Percentiles rank a stretch among this genome's conserved stretches.
Conservation (phyloP, 2,888 invertebrate genomes). For the Nezara viridula region DNA sequence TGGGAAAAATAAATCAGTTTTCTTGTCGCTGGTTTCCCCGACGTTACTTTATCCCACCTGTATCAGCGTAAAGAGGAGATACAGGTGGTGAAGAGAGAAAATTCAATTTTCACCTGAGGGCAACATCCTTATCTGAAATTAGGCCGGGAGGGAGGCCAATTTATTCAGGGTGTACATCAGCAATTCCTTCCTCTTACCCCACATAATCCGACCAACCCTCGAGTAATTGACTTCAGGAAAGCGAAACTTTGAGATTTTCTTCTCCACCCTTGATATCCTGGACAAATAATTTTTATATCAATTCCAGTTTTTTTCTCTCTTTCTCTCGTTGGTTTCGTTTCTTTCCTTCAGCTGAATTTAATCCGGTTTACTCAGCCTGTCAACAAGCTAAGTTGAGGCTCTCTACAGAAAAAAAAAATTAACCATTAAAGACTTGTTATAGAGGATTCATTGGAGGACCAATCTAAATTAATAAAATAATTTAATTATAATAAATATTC, state of each 20-base stretch:
- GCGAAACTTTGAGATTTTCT: slow-evolving; percentile 46
- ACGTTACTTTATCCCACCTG: slow-evolving; percentile 26
- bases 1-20: neutral
- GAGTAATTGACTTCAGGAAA: slow-evolving; percentile 54
- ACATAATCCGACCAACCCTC: slow-evolving; percentile 55
- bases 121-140: slow-evolving; percentile 58
- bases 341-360: slow-evolving; percentile 38
- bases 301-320: neutral
- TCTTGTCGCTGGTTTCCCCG: slow-evolving; percentile 16
- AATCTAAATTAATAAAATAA: neutral
- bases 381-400: slow-evolving; percentile 24
- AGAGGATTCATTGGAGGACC: neutral
- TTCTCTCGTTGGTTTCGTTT: neutral
- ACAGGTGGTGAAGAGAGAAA: slow-evolving; percentile 46
- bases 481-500: too few species aligned
- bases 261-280: slow-evolving; percentile 17
- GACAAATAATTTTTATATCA: slow-evolving; percentile 50
- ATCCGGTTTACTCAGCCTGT: slow-evolving; percentile 9
- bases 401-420: neutral
- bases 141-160: slow-evolving; percentile 52
- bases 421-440: neutral
- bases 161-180: slow-evolving; percentile 59
- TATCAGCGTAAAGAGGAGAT: slow-evolving; percentile 44
- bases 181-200: slow-evolving; percentile 57
- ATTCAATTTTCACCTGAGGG: slow-evolving; percentile 47